Percentiles rank a stretch among this genome's conserved stretches.
Conservation (phyloP, 2,888 invertebrate species). For the Diplazon laetatorius region DNA sequence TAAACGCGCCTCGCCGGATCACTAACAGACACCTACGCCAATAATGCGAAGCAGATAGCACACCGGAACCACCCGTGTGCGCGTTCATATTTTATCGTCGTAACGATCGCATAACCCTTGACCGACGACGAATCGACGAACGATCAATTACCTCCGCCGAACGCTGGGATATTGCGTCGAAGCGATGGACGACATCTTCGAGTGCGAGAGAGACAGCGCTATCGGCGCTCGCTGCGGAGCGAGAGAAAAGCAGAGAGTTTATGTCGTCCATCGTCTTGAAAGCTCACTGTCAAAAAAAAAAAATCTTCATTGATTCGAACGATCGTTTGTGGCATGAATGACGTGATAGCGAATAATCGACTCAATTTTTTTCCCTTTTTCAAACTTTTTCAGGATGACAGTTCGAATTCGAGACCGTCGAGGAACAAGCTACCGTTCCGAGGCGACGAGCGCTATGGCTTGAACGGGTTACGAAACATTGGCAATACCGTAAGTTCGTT, state of each 20-base stretch:
- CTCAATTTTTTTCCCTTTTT: constrained; percentile 31
- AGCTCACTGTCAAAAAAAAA: no score
- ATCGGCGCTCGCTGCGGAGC: no score
- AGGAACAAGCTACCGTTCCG: constrained; percentile 74
- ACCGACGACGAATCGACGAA: constrained; percentile 51
- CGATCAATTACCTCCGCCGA: constrained; percentile 40
- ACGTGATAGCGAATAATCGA: background rate
- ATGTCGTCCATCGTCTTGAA: no score
- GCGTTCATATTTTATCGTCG: constrained; percentile 21
- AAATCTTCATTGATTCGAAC: constrained; percentile 1
- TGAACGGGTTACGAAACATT: constrained; percentile 95
- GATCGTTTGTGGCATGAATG: background rate
- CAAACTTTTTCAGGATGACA: constrained; percentile 74
- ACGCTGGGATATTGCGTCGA: constrained; percentile 51
- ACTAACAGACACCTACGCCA: constrained; percentile 23
- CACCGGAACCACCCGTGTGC: constrained; percentile 10
- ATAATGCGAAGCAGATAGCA: constrained; percentile 16
- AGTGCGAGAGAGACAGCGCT: no score
- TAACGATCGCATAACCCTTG: constrained; percentile 40
- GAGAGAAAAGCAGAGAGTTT: no score
- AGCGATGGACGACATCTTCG: no score
- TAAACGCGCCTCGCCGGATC: constrained; percentile 46
- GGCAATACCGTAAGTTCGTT: constrained; percentile 90
- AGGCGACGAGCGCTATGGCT: constrained; percentile 81
- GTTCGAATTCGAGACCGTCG: constrained; percentile 74